phyloP scores from a whole-genome alignment of 2,113 vertebrate genomes.

The Nestor notabilis region DNA sequence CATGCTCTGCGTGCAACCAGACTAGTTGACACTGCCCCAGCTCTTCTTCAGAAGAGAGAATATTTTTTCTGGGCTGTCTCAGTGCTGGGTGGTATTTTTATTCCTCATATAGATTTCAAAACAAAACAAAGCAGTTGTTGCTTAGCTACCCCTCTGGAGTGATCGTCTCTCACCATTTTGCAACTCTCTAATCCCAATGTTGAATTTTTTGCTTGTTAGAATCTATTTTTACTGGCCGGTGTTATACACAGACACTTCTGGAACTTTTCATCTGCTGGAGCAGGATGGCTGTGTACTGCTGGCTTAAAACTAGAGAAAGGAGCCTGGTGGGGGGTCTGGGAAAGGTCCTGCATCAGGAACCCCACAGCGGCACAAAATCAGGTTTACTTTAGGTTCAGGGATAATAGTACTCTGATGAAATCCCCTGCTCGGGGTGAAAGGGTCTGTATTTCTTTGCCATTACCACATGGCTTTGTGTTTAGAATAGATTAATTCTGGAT shows the following conservation, averaged over 20 bases:
- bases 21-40: not conserved
- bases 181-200: constrained; percentile 15
- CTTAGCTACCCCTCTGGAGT: constrained; percentile 44
- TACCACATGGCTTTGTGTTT: not conserved
- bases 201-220: constrained; percentile 12
- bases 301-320: not conserved
- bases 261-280: not conserved
- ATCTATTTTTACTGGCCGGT: constrained; percentile 42
- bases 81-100: constrained; percentile 45
- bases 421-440: not conserved
- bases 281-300: not conserved
- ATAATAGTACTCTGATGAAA: not conserved
- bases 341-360: not conserved
- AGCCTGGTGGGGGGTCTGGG: not conserved
- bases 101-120: constrained; percentile 62
- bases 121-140: constrained; percentile 62
- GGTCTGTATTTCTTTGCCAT: not conserved
- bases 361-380: fast-evolving
- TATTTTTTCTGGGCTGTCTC: constrained; percentile 22
- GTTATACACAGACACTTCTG: not conserved
- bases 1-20: not conserved
- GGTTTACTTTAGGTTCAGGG: not conserved
- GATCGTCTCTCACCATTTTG: constrained; percentile 39
- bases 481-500: not conserved
- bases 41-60: not conserved